A percentile compares a stretch with the other conserved stretches of the same genome.
phyloP scores from a whole-genome alignment of 2,113 vertebrate species.

The Eira barbara region DNA sequence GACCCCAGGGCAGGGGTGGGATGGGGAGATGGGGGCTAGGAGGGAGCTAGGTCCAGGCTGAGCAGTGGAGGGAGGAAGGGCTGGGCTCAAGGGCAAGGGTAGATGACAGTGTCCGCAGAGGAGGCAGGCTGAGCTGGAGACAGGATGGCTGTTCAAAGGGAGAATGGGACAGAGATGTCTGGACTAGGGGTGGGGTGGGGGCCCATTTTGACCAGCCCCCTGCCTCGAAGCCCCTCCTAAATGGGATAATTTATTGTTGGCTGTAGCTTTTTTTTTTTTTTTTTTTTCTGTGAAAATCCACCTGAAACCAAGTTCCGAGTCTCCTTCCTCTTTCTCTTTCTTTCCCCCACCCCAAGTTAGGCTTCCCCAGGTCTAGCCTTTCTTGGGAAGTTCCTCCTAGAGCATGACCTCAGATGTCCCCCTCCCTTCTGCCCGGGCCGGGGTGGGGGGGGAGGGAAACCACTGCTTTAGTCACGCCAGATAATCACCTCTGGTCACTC shows the following conservation, averaged over 20 bases:
- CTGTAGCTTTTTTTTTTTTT: neutral
- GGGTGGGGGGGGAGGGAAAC: constrained; percentile 48
- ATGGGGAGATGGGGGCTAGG: neutral
- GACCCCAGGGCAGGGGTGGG: neutral
- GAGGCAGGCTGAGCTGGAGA: neutral
- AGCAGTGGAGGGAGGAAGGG: neutral
- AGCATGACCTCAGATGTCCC: constrained; percentile 36
- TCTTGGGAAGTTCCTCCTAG: constrained; percentile 27
- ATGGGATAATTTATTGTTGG: neutral
- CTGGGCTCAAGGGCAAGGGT: neutral
- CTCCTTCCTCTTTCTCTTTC: neutral
- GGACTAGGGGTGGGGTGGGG: too few relatives aligned
- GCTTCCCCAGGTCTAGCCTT: neutral
- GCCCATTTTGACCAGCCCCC: neutral
- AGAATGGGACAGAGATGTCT: neutral
- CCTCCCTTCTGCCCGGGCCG: constrained; percentile 47
- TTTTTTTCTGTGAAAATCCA: neutral
- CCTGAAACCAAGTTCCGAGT: neutral
- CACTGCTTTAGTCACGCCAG: constrained; percentile 75
- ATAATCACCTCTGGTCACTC: constrained; percentile 81
- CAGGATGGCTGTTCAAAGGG: neutral
- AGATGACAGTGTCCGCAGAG: neutral
- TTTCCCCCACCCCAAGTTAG: neutral
- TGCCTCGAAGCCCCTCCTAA: neutral
- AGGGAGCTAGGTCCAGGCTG: neutral